Evolutionary conservation across 30 jellyfish, hydroid and myxozoan genomes (phyloP).

Genomic region (Mastigias papua): DNA sequence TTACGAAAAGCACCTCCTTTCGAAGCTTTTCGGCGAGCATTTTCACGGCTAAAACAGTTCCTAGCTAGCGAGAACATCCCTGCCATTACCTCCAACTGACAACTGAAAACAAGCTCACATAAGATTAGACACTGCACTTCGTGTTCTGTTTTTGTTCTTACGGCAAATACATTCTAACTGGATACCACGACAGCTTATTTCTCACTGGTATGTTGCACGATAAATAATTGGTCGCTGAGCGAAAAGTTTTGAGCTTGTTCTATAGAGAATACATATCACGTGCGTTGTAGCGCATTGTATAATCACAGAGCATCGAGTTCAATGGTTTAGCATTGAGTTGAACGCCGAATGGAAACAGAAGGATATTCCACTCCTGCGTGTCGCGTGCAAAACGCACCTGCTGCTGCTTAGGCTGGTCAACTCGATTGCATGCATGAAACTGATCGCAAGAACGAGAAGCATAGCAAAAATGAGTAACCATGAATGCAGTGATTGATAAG

Average conservation of each 20-base stretch:
- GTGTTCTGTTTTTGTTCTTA: not conserved
- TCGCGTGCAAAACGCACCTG: slow-evolving; percentile 7
- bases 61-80: slow-evolving; percentile 5
- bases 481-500: too few relatives aligned
- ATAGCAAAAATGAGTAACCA: too few relatives aligned
- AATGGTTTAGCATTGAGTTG: not conserved
- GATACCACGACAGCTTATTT: not conserved
- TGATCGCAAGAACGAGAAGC: too few relatives aligned
- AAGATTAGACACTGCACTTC: too few relatives aligned
- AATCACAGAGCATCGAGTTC: not conserved
- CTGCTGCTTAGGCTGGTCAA: not conserved
- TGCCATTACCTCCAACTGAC: not conserved
- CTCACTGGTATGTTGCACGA: slow-evolving; percentile 10
- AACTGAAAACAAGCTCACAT: too few relatives aligned
- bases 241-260: not conserved
- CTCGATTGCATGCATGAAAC: too few relatives aligned
- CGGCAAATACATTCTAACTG: not conserved
- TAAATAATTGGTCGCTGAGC: not conserved
- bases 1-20: slow-evolving; percentile 36
- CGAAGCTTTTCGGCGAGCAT: slow-evolving; percentile 20
- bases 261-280: slow-evolving; percentile 9
- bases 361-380: not conserved
- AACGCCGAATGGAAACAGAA: not conserved
- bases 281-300: not conserved
- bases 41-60: not conserved